Evolutionary conservation across 2,113 vertebrate species (phyloP), one percentile per base, ranked within the genome.

Genomic region (Nycticorax nycticorax): DNA sequence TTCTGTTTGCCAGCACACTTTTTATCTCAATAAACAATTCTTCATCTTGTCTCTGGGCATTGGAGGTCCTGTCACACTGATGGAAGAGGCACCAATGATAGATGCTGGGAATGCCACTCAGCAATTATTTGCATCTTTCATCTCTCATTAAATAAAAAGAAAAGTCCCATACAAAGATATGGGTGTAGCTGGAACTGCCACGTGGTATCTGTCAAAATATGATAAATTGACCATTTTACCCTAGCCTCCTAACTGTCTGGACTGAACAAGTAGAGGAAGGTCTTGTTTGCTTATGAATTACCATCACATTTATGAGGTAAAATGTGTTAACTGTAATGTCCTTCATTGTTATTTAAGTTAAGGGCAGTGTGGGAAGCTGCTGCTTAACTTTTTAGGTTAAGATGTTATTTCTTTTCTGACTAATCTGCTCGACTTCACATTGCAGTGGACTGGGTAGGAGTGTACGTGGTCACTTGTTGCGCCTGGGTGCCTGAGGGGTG

Each of bases 81-180:
- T 56, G 67, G 86, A 83, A 92, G 64, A 75, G 76, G 20, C 19
- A 59, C 8, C 74, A 43, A 27, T 75, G 53, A 93, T 50, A 67
- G 72, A 83, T 83, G 28, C 91, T 76, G 60, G 69, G 73, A 95
- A 78, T 85, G 20, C 6, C 55, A 80, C 26, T 26, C 19, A 64
- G 45, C 64, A 76, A 94, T 76, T 71, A 83, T 89, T 95, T 88
- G 30, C 30, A 81, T 87, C 66, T 95, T 94, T 95, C 75, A 77
- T 24, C 28, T 93, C 83, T 92, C 73, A 78, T 92, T 96, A 91
- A 71, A 28, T 79, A 92, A 50, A 79, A 89, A 94, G 3, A 50
- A 79, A 89, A 94, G 3, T 33, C 30, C 74, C 3, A 33, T 9
- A 9, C 72, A 84, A 63, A 72, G 15, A 94, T 76, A 56, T 77